These are phyloP conservation scores for Melanophora roralis DNA, from an alignment of 2,888 invertebrate species.

Conservation along the genomic window DNA sequence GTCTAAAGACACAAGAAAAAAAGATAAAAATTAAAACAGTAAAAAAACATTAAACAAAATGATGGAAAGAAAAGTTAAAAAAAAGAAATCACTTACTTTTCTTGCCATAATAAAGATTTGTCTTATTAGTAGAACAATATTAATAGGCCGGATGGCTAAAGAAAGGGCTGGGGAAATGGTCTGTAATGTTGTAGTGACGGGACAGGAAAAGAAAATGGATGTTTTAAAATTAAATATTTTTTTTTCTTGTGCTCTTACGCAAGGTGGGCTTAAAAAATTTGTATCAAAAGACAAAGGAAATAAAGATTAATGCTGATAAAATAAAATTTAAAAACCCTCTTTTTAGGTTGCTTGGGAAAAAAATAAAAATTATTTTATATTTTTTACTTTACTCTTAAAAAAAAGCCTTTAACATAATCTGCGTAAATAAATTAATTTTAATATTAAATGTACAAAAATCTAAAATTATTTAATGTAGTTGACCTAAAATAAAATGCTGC, in stretches of 20 bases:
- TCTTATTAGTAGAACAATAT: conserved; percentile 39
- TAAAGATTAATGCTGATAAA: too few relatives aligned
- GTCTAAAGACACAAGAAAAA: not conserved
- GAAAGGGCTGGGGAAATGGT: not conserved
- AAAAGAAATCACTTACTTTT: not conserved
- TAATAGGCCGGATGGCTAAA: conserved; percentile 39
- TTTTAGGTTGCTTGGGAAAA: too few relatives aligned
- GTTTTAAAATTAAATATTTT: conserved; percentile 6
- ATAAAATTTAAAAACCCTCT: too few relatives aligned
- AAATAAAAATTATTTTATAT: too few relatives aligned
- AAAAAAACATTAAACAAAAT: conserved; percentile 34
- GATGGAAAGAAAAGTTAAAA: conserved; percentile 26
- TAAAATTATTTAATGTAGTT: too few relatives aligned
- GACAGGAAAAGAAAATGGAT: conserved; percentile 17
- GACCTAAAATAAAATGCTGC: too few relatives aligned
- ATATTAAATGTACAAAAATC: too few relatives aligned
- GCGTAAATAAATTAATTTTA: too few relatives aligned
- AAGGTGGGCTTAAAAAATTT: conserved; percentile 46
- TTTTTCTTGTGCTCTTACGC: not conserved
- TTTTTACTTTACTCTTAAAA: too few relatives aligned
- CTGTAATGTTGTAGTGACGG: conserved; percentile 12
- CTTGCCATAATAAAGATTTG: conserved; percentile 30
- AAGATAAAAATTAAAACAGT: not conserved
- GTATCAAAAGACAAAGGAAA: too few relatives aligned
- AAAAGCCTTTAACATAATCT: too few relatives aligned